Evolutionary conservation across 37 sponge, comb jelly and placozoan species (phyloP), one percentile per base, ranked within the genome.

Genomic region (Hormiphora californensis): DNA sequence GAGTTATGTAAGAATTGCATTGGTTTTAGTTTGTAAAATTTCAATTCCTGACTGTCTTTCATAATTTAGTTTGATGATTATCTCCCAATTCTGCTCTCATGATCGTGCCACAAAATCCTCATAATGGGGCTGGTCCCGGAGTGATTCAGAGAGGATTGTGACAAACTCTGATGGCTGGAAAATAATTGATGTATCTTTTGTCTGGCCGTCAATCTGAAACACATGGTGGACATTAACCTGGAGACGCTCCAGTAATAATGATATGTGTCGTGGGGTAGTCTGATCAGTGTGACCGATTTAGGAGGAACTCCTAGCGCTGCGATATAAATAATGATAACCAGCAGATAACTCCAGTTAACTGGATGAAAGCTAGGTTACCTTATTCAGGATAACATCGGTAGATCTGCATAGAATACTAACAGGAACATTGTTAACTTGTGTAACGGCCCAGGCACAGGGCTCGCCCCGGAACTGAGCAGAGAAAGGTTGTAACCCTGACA

Each of bases 41-140:
- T 17, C 9, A 49, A 49, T 49, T 15, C 15, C 53, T 49, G 53
- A 49, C 53, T 49, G 53, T 17, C 53, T 17, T 15, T 15, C 53
- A 49, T 17, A 9, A 9, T 9, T 49, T 15, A 9, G 15, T 49
- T 17, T 17, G 53, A 49, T 49, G 15, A 9, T 49, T 49, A 49
- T 15, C 9, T 49, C 15, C 53, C 12, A 49, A 49, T 49, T 49
- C 9, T 15, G 12, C 53, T 65, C 12, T 73, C 81, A 73, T 15
- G 81, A 73, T 33, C 81, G 40, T 23, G 35, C 81, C 0, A 73
- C 81, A 40, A 73, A 73, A 28, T 73, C 81, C 81, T 73, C 81
- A 36, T 73, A 73, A 46, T 73, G 41, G 2, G 41, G 23, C 28
- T 73, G 81, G 3, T 73, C 81, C 4, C 40, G 44, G 25, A 73